A percentile compares a stretch with the other conserved stretches of the same genome.
These are phyloP conservation scores for Enteromius unitaeniatus DNA, from an alignment of 2,797 vertebrate genomes.

Conservation along the genomic window DNA sequence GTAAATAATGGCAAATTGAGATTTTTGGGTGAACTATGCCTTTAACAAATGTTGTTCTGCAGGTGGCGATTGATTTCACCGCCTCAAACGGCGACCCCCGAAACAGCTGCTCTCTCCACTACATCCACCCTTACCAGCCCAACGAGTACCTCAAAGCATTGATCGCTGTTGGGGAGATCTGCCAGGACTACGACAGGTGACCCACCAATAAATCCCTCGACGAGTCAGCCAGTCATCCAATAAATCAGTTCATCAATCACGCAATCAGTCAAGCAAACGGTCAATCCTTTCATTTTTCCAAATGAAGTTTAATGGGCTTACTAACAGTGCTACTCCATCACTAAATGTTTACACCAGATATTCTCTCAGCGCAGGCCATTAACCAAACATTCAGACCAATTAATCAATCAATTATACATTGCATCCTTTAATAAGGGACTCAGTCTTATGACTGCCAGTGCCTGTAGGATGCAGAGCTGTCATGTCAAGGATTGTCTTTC, in stretches of 20 bases:
- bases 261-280: neutral
- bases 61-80: slow-evolving; percentile 99
- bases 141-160: slow-evolving; percentile 98
- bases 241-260: slow-evolving; percentile 10
- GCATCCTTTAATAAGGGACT: slow-evolving; percentile 10
- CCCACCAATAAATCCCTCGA: neutral
- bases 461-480: slow-evolving; percentile 1
- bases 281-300: neutral
- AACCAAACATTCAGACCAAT: slow-evolving; percentile 29
- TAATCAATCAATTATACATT: slow-evolving; percentile 8
- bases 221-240: neutral
- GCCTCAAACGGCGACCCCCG: slow-evolving; percentile 96
- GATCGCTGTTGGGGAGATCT: slow-evolving; percentile 98
- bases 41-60: slow-evolving; percentile 48
- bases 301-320: neutral
- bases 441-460: neutral
- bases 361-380: slow-evolving; percentile 11
- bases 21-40: neutral
- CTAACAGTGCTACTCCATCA: neutral
- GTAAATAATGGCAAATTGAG: neutral
- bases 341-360: slow-evolving; percentile 15
- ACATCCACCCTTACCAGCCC: slow-evolving; percentile 98
- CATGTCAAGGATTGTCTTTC: slow-evolving; percentile 19
- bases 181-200: slow-evolving; percentile 98
- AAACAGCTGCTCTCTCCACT: slow-evolving; percentile 99